These are phyloP conservation scores for Setophaga coronata DNA, from an alignment of 2,113 vertebrate genomes.

Conservation along the genomic window DNA sequence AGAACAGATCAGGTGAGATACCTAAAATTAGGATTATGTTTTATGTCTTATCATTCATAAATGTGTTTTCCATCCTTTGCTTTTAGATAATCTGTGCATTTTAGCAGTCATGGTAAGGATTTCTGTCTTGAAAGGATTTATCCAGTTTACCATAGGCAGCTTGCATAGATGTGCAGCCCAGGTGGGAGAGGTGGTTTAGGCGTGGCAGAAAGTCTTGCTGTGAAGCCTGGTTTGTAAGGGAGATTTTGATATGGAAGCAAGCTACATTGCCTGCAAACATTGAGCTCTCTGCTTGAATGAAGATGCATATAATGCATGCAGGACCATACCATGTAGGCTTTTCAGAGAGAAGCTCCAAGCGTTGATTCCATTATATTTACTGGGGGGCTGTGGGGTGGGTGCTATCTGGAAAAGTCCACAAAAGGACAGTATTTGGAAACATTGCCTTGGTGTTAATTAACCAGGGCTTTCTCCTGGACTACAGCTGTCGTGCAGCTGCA, in stretches of 20 bases:
- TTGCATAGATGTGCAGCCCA: background rate
- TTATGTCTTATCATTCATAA: background rate
- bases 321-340: background rate
- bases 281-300: background rate
- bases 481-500: background rate
- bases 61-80: background rate
- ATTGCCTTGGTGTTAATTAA: background rate
- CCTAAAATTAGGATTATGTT: background rate
- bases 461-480: background rate
- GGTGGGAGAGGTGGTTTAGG: background rate
- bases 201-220: background rate
- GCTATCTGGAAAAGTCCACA: background rate
- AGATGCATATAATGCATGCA: background rate
- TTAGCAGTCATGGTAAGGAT: background rate
- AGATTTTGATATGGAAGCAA: background rate
- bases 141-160: background rate
- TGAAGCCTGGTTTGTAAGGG: background rate
- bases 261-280: background rate
- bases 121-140: background rate
- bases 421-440: background rate
- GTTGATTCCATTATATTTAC: background rate
- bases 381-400: rapidly evolving
- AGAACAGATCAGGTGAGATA: background rate
- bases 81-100: background rate
- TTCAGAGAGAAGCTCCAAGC: background rate